Base-by-base conservation (phyloP, 2,888 invertebrate genomes). In the Spisula subtruncata region DNA sequence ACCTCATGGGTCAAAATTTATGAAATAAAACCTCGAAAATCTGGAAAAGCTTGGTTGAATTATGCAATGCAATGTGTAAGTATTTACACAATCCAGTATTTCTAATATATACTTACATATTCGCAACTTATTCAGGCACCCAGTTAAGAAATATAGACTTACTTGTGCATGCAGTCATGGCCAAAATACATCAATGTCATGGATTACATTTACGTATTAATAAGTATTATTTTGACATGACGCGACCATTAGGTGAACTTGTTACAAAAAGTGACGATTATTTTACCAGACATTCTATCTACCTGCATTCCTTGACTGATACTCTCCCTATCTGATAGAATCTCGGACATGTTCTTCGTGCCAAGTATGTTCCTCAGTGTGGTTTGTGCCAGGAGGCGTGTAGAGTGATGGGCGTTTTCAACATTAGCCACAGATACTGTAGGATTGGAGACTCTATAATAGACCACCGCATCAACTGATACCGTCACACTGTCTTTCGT, bases 401-500 rank as follows among this genome's bases (percentile, higher is more conserved):
- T 99, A 92, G 99, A 99, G 95, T 98, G 98, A 96, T 99, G 99
- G 10, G 99, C 99, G 96, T 99, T 99, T 97, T 99, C 99, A 80
- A 99, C 99, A 97, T 99, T 99, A 81, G 99, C 99, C 14, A 97
- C 99, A 79, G 99, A 99, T 90, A 99, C 98, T 0, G 99, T 99
- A 18, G 99, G 99, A 97, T 99, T 99, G 95, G 98, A 98, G 32
- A 99, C 99, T 80, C 97, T 94, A 92, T 97, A 97, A 92, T 97
- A 97, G 25, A 97, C 96, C 5, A 97, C 97, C 32, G 99, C 99
- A 96, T 99, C 99, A 71, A 99, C 99, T 1, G 99, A 99, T 4
- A 99, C 99, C 0, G 99, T 99, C 88, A 99, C 99, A 89, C 98
- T 99, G 97, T 99, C 99, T 97, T 99, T 99, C 56, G 99, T 99